Conservation (phyloP, 2,797 vertebrate species). For the Sarcophilus harrisii region DNA sequence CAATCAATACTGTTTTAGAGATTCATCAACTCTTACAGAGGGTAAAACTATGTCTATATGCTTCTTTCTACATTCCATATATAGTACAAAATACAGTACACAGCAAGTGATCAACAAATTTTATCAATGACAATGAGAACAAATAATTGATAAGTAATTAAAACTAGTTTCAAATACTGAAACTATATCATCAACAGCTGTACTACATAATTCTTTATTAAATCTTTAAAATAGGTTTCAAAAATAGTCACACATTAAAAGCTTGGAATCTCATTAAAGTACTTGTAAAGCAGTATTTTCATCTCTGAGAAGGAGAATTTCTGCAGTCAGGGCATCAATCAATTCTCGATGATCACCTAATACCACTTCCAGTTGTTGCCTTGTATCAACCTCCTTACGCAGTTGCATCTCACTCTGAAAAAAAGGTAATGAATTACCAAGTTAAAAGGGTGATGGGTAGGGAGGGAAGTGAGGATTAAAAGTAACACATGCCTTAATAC, state of each 20-base stretch:
- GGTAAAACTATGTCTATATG: conserved; percentile 9
- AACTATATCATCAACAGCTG: conserved; percentile 28
- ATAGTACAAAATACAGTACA: background rate
- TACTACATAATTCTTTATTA: background rate
- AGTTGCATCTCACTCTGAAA: conserved; percentile 88
- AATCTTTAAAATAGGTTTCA: conserved; percentile 8
- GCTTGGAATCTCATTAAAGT: conserved; percentile 41
- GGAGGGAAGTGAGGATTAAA: background rate
- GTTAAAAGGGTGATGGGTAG: background rate
- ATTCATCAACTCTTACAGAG: background rate
- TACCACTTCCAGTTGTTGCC: conserved; percentile 85
- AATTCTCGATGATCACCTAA: conserved; percentile 90
- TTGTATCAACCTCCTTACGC: conserved; percentile 84
- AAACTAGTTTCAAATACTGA: background rate
- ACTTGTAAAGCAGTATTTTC: conserved; percentile 89
- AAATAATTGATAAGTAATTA: conserved; percentile 11
- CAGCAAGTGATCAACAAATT: conserved; percentile 2
- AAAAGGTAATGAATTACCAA: conserved; percentile 6
- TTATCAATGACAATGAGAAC: background rate
- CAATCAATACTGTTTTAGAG: background rate
- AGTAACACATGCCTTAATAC: background rate
- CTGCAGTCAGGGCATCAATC: conserved; percentile 93
- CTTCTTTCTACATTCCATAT: background rate
- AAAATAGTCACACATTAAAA: background rate
- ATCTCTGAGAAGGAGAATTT: conserved; percentile 91